A percentile compares a stretch with the other conserved stretches of the same genome.
These are phyloP conservation scores for Matsumyia berberina DNA, from an alignment of 2,888 invertebrate species.

Conservation along the genomic window DNA sequence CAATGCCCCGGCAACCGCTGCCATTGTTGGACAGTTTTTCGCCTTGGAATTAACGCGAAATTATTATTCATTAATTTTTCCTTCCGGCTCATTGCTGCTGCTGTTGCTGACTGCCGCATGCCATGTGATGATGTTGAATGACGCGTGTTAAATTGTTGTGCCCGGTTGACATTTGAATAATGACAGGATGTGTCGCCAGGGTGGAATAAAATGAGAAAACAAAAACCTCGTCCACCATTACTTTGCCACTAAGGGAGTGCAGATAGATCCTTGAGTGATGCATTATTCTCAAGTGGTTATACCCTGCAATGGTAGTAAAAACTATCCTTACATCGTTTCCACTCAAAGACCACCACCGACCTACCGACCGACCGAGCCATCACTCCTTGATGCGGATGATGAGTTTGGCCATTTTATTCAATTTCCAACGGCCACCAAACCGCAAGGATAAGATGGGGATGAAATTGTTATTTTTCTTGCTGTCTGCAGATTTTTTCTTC, in stretches of 20 bases:
- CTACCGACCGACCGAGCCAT: not conserved
- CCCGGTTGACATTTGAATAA: conserved; percentile 74
- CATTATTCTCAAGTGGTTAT: conserved; percentile 71
- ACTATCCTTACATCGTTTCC: conserved; percentile 33
- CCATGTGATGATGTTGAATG: conserved; percentile 61
- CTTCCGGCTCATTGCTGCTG: conserved; percentile 64
- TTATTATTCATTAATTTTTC: conserved; percentile 75
- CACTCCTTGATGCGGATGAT: conserved; percentile 27
- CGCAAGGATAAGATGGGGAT: conserved; percentile 57
- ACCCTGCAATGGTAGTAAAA: conserved; percentile 52
- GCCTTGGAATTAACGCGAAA: conserved; percentile 62
- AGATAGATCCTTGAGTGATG: conserved; percentile 71
- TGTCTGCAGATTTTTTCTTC: conserved; percentile 55
- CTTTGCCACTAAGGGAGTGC: conserved; percentile 10
- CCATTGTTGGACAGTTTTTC: conserved; percentile 43
- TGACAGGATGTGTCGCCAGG: conserved; percentile 72
- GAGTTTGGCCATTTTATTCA: conserved; percentile 72
- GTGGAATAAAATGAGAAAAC: conserved; percentile 12
- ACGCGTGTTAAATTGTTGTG: conserved; percentile 71
- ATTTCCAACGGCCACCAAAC: conserved; percentile 61
- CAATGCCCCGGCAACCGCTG: conserved; percentile 36
- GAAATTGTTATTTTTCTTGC: conserved; percentile 67
- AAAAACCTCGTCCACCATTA: conserved; percentile 37
- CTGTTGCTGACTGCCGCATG: not conserved
- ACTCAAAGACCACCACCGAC: conserved; percentile 20